These are phyloP conservation scores for Oreochromis niloticus DNA, from an alignment of 2,113 vertebrate genomes.

Conservation along the genomic window DNA sequence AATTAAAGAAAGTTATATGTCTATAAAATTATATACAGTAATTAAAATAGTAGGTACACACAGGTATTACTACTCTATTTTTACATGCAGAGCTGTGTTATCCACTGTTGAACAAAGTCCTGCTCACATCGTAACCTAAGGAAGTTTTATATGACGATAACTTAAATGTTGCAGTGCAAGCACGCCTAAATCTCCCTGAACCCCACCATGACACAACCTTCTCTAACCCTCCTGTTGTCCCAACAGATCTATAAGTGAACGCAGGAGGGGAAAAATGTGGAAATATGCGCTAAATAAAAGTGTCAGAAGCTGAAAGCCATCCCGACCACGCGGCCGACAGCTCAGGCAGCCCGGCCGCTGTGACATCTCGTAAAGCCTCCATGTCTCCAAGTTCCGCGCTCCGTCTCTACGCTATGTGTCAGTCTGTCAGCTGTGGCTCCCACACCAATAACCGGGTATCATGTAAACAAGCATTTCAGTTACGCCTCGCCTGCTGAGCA, in stretches of 20 bases:
- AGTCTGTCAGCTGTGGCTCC: neutral
- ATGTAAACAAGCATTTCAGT: constrained; percentile 4
- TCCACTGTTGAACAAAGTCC: neutral
- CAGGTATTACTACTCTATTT: neutral
- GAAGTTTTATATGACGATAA: neutral
- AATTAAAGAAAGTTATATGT: neutral
- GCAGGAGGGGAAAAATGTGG: neutral
- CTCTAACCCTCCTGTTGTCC: neutral
- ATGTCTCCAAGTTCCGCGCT: neutral
- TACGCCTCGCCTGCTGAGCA: neutral
- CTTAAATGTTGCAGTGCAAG: neutral
- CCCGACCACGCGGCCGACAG: neutral
- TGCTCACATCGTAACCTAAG: neutral
- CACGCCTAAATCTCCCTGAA: neutral
- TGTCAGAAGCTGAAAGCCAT: neutral
- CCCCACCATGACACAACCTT: neutral
- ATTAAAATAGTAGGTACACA: neutral
- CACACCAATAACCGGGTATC: neutral
- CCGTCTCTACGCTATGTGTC: neutral
- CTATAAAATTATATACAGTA: neutral
- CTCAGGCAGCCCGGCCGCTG: neutral
- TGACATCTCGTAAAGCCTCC: neutral
- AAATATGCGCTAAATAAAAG: neutral
- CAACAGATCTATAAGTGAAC: neutral
- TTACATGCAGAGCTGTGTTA: neutral